Evolutionary conservation across 1,140 invertebrate genomes (phyloP).

Genomic region (Pseudomyrmex concolor): DNA sequence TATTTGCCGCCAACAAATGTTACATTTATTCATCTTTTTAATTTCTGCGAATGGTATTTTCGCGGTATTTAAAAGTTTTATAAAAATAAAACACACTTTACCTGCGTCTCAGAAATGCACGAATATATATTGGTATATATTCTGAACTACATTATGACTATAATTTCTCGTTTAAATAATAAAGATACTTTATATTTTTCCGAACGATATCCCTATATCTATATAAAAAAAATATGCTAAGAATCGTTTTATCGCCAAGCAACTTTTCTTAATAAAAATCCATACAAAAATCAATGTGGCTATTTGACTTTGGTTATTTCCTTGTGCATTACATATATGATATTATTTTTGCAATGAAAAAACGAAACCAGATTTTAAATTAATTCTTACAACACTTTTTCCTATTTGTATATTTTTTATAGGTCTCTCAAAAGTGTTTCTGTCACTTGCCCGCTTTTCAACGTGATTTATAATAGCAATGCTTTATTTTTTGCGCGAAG

Average conservation of each 20-base stretch:
- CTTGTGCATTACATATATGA: background rate
- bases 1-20: slow-evolving; percentile 49
- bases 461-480: too few species aligned
- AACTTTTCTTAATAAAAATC: slow-evolving; percentile 55
- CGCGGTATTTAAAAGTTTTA: slow-evolving; percentile 27
- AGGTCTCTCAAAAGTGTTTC: too few species aligned
- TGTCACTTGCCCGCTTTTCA: too few species aligned
- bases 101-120: slow-evolving; percentile 33
- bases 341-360: background rate
- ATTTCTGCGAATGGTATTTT: slow-evolving; percentile 13
- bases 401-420: too few species aligned
- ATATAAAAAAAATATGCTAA: slow-evolving; percentile 14
- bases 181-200: slow-evolving; percentile 53
- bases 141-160: slow-evolving; percentile 37
- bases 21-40: slow-evolving; percentile 19
- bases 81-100: slow-evolving; percentile 4
- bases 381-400: too few species aligned
- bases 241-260: slow-evolving; percentile 51
- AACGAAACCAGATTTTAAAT: background rate
- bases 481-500: too few species aligned
- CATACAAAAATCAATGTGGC: slow-evolving; percentile 35
- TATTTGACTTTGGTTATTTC: slow-evolving; percentile 26
- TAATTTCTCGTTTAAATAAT: slow-evolving; percentile 41
- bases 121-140: slow-evolving; percentile 41
- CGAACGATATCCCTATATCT: slow-evolving; percentile 44